Conservation (phyloP, 2,888 invertebrate species). For the Coremacera marginata region DNA sequence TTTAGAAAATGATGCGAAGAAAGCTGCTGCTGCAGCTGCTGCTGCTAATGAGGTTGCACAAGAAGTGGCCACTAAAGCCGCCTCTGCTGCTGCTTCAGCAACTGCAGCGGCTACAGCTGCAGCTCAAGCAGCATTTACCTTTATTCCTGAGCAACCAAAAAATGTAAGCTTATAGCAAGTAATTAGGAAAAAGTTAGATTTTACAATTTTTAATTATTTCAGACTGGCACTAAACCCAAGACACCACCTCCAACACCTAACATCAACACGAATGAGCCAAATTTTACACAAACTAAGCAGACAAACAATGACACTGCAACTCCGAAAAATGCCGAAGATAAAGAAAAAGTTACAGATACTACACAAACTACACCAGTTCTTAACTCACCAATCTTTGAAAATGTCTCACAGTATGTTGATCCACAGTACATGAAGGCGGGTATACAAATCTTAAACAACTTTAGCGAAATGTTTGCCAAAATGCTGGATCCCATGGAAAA, state of each 20-base stretch:
- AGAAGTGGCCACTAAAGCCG: conserved; percentile 44
- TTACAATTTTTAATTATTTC: not conserved
- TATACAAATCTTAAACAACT: conserved; percentile 66
- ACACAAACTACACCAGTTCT: conserved; percentile 48
- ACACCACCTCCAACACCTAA: conserved; percentile 30
- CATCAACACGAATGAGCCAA: not conserved
- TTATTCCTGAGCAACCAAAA: not conserved
- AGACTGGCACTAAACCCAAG: not conserved
- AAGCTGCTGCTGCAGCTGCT: conserved; percentile 26
- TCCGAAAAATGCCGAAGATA: not conserved
- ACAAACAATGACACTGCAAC: not conserved
- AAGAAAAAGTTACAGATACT: not conserved
- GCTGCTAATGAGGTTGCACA: conserved; percentile 24
- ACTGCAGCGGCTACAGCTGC: conserved; percentile 39
- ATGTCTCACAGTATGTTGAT: conserved; percentile 58
- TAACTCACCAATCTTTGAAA: conserved; percentile 51
- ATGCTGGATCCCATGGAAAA: conserved; percentile 63
- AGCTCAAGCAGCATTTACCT: conserved; percentile 11
- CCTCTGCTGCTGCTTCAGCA: conserved; percentile 35
- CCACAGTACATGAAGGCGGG: conserved; percentile 65
- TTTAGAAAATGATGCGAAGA: conserved; percentile 28
- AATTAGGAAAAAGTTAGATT: conserved; percentile 38
- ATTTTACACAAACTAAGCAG: conserved; percentile 33
- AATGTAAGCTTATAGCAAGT: not conserved
- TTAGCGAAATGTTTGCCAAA: conserved; percentile 67